Percentiles rank a stretch among this genome's conserved stretches.
These are phyloP conservation scores for Trissolcus basalis DNA, from an alignment of 1,140 invertebrate species.

Conservation along the genomic window DNA sequence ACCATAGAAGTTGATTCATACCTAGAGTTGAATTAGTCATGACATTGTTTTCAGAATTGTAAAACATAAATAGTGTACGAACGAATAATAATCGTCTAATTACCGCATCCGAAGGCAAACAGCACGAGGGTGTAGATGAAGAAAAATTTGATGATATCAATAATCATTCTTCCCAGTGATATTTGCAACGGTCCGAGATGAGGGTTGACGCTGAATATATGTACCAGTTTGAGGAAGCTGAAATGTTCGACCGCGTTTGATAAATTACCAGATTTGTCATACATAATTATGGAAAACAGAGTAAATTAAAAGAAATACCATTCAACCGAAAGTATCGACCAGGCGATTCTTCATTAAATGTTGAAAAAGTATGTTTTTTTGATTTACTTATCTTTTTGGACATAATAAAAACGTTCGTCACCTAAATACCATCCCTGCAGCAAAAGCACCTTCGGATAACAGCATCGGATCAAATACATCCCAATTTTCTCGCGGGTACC, in stretches of 20 bases:
- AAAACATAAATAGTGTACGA: neutral
- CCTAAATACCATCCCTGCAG: constrained; percentile 96
- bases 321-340: too few relatives aligned
- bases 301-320: too few relatives aligned
- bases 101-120: constrained; percentile 92
- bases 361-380: constrained; percentile 1
- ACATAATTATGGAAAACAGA: too few relatives aligned
- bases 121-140: constrained; percentile 93
- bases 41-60: neutral
- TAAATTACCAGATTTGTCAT: neutral
- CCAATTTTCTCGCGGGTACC: constrained; percentile 91
- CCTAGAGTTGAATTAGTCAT: constrained; percentile 72
- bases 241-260: constrained; percentile 34
- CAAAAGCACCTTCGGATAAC: constrained; percentile 94
- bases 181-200: constrained; percentile 93
- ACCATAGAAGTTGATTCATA: constrained; percentile 95
- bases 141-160: constrained; percentile 96
- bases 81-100: constrained; percentile 57
- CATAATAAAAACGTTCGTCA: constrained; percentile 48
- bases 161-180: constrained; percentile 92
- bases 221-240: constrained; percentile 93
- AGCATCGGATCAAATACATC: constrained; percentile 95
- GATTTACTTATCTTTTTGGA: too few relatives aligned
- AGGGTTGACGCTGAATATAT: constrained; percentile 97
- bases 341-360: too few relatives aligned